phyloP scores from a whole-genome alignment of 1,140 invertebrate genomes.

The Camponotus pennsylvanicus region DNA sequence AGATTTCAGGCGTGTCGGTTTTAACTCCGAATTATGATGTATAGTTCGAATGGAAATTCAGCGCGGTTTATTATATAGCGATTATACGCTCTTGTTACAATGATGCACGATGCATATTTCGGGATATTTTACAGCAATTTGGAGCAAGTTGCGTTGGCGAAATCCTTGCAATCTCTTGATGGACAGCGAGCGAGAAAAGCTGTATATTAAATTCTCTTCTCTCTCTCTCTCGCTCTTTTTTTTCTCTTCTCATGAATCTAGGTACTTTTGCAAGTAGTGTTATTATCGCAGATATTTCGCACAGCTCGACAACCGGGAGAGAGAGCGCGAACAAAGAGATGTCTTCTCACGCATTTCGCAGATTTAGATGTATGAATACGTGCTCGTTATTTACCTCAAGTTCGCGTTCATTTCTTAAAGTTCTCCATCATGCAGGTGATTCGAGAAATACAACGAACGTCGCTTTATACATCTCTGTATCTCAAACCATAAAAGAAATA shows the following conservation, averaged over 20 bases:
- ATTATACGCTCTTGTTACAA: conserved; percentile 16
- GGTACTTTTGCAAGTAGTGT: conserved; percentile 4
- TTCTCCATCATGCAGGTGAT: neutral
- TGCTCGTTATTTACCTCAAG: conserved; percentile 29
- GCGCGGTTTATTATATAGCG: neutral
- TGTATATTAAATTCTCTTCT: conserved; percentile 20
- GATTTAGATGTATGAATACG: conserved; percentile 39
- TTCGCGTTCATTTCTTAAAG: conserved; percentile 19
- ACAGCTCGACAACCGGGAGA: conserved; percentile 5
- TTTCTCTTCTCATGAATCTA: neutral
- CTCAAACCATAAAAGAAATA: too few species aligned
- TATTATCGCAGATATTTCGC: conserved; percentile 47
- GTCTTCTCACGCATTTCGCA: conserved; percentile 35
- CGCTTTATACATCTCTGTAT: too few species aligned
- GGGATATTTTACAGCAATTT: conserved; percentile 24
- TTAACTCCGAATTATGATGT: conserved; percentile 13
- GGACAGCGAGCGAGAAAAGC: conserved; percentile 16
- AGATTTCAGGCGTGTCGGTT: conserved; percentile 16
- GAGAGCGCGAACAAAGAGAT: conserved; percentile 38
- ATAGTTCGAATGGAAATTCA: neutral
- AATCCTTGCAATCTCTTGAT: conserved; percentile 32
- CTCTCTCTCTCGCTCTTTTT: neutral
- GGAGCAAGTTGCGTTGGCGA: neutral
- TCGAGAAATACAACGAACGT: neutral
- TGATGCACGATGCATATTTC: neutral